Conservation (phyloP, 2,113 vertebrate species). For the Eurystomus gularis region DNA sequence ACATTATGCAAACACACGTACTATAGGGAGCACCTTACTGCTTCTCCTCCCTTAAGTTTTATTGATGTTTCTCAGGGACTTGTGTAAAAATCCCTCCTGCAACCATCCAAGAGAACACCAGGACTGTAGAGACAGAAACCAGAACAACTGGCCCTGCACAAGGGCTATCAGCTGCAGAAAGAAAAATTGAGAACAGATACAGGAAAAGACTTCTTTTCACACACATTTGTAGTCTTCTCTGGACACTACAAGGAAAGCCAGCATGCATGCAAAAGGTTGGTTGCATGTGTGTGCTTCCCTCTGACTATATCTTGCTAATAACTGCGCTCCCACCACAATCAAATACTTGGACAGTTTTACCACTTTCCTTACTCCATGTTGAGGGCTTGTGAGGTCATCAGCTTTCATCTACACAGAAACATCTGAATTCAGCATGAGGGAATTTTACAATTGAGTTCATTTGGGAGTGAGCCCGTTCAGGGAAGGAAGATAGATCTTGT, state of each 20-base stretch:
- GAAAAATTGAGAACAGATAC: neutral
- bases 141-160: neutral
- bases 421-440: neutral
- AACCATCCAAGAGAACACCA: neutral
- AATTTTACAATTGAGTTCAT: neutral
- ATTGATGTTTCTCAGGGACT: neutral
- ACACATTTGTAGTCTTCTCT: neutral
- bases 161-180: neutral
- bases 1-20: neutral
- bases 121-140: neutral
- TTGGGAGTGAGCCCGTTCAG: neutral
- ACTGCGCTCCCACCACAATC: neutral
- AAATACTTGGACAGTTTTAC: neutral
- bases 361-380: neutral
- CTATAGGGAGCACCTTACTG: neutral
- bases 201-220: neutral
- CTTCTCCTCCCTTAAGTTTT: neutral
- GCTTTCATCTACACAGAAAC: neutral
- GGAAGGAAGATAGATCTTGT: slow-evolving; percentile 1
- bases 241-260: neutral
- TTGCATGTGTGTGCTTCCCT: neutral
- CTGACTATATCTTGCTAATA: neutral
- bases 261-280: rapidly evolving
- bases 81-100: neutral
- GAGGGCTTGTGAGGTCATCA: neutral